Evolutionary conservation across 1,140 invertebrate genomes (phyloP).

Genomic region (Trichoplusia ni): DNA sequence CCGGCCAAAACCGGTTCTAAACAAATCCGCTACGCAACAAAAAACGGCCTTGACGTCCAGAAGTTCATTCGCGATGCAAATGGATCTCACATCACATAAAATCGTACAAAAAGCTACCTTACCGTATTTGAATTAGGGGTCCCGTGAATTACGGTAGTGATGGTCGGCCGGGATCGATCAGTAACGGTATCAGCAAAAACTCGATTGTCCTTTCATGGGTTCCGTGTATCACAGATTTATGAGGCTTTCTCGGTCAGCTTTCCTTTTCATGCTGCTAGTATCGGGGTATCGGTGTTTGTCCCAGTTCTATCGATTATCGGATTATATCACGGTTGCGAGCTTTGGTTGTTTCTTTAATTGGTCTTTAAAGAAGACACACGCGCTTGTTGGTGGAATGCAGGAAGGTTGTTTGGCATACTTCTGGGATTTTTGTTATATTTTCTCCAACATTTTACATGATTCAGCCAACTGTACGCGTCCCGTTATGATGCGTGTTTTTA

Average conservation of each 20-base stretch:
- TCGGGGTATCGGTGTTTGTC: neutral
- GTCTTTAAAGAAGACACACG: too few relatives aligned
- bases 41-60: constrained; percentile 21
- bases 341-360: too few relatives aligned
- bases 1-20: constrained; percentile 1
- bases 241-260: constrained; percentile 17
- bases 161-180: neutral
- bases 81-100: too few relatives aligned
- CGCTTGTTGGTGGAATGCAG: too few relatives aligned
- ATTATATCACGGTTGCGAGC: neutral
- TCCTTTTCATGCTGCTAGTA: constrained; percentile 23
- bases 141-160: too few relatives aligned
- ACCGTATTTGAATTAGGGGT: too few relatives aligned
- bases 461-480: too few relatives aligned
- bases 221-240: constrained; percentile 21
- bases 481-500: too few relatives aligned
- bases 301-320: neutral
- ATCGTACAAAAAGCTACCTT: too few relatives aligned
- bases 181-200: constrained; percentile 26
- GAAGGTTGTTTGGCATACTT: too few relatives aligned
- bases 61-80: constrained; percentile 13
- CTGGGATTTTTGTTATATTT: too few relatives aligned
- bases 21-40: constrained; percentile 16
- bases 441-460: too few relatives aligned
- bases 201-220: constrained; percentile 22